Evolutionary conservation across 2,888 invertebrate species (phyloP), one percentile per base, ranked within the genome.

Genomic region (Ceriagrion tenellum): DNA sequence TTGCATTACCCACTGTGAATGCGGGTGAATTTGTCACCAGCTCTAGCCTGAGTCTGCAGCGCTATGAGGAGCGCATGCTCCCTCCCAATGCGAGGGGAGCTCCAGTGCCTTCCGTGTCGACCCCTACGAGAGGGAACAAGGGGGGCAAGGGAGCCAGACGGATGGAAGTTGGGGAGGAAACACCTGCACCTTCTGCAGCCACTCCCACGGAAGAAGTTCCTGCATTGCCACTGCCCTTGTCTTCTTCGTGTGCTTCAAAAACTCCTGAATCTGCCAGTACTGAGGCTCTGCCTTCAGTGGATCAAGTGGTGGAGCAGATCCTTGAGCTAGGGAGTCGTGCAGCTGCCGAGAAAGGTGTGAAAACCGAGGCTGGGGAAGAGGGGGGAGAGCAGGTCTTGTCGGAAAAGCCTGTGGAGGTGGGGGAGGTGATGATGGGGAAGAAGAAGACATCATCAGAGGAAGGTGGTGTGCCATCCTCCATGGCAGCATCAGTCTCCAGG

Each of bases 11-110:
- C 0, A 97, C 98, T 88, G 97, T 98, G 35, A 98, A 98, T 96
- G 97, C 98, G 91, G 98, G 98, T 88, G 98, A 98, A 96, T 98
- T 98, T 96, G 97, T 98, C 74, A 98, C 98, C 95, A 98, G 98
- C 96, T 98, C 98, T 96, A 98, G 98, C 96, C 98, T 99, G 40
- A 98, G 98, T 96, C 97, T 99, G 96, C 98, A 98, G 95, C 98
- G 98, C 0, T 98, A 98, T 96, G 98, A 98, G 96, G 98, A 98
- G 96, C 97, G 98, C 74, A 88, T 95, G 88, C 30, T 95, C 63
- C 93, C 93, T 13, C 93, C 93, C 35, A 47, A n/a, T 47, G 40
- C 93, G 4, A 69, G 93, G 40, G 93, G 47, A 18, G 93, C 69
- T 13, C 93, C 93, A 0, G 47, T 63, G 16, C 40, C 63, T 40